Base-by-base conservation (phyloP, 2,113 vertebrate species). In the Aphelocoma coerulescens region DNA sequence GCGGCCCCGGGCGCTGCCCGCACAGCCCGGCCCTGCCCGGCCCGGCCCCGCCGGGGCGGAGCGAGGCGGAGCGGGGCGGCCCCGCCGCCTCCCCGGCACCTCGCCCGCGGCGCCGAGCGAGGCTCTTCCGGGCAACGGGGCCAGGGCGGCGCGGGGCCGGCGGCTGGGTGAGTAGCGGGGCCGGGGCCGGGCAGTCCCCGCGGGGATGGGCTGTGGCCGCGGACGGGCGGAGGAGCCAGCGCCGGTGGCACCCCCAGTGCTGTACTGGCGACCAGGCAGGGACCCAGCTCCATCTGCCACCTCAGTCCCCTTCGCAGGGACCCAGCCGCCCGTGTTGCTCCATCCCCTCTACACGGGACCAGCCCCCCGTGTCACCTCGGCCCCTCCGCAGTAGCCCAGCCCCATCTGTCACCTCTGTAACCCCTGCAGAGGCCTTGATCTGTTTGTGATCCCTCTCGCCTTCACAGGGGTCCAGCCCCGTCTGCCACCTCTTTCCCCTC, bases 81-180 rank as follows among this genome's bases (percentile, higher is more conserved):
- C 80, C 89, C 4, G 51, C 22, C 41, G 52, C 81, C 80, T 67
- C 10, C 54, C 54, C 91, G 76, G 73, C 63, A 89, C 71, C 89
- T 51, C 43, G 44, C 52, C 27, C 58, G 94, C 89, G 89, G 95
- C n/a, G 46, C 65, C 27, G 21, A 76, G 28, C 6, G 68, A 75
- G 95, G 78, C 49, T 69, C 85, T 93, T 90, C 93, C 71, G 93
- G 96, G 78, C 89, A 46, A 85, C 49, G 63, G 48, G 66, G 75
- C 51, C 13, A 32, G 52, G 74, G 54, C 7, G 32, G 41, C 7
- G n/a, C 11, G 28, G 69, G 41, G n/a, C 37, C 21, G 62, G 61
- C 35, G 32, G 72, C 35, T 33, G 81, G 62, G 81, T 76, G 6
- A 71, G 82, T 83, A 52, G 18, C 15, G 39, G 41, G 14, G 6